Evolutionary conservation across 2,888 invertebrate genomes (phyloP).

Genomic region (Cerceris ruficornis): DNA sequence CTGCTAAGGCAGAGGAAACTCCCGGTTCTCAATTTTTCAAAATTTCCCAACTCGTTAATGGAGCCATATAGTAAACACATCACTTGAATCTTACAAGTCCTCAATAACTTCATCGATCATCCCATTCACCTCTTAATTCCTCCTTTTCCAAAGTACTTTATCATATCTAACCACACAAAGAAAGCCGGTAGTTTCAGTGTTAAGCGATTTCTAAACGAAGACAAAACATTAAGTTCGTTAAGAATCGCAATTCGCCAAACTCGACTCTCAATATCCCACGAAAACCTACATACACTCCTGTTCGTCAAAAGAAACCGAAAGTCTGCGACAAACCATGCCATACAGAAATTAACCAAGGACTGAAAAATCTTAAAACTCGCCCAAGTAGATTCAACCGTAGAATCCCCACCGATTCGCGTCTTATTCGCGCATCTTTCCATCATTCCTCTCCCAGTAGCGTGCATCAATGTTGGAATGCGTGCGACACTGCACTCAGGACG

Average conservation of each 20-base stretch:
- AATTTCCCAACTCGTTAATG: no score
- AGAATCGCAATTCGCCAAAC: slow-evolving; percentile 1
- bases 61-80: no score
- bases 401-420: neutral
- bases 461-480: slow-evolving; percentile 22
- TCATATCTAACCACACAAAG: no score
- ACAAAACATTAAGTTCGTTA: slow-evolving; percentile 42
- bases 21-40: no score
- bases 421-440: slow-evolving; percentile 7
- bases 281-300: neutral
- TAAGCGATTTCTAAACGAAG: slow-evolving; percentile 31
- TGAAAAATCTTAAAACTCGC: neutral
- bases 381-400: neutral
- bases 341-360: neutral
- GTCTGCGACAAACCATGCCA: no score
- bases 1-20: no score
- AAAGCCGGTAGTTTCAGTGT: slow-evolving; percentile 8
- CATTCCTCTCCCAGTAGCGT: slow-evolving; percentile 3
- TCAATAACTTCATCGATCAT: no score
- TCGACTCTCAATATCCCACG: neutral
- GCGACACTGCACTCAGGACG: slow-evolving; percentile 32
- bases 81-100: no score
- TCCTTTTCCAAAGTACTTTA: no score
- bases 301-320: no score
- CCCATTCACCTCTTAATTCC: no score